A percentile compares a stretch with the other conserved stretches of the same genome.
These are phyloP conservation scores for Zaprionus africanus DNA, from an alignment of 1,140 invertebrate genomes.

Conservation along the genomic window DNA sequence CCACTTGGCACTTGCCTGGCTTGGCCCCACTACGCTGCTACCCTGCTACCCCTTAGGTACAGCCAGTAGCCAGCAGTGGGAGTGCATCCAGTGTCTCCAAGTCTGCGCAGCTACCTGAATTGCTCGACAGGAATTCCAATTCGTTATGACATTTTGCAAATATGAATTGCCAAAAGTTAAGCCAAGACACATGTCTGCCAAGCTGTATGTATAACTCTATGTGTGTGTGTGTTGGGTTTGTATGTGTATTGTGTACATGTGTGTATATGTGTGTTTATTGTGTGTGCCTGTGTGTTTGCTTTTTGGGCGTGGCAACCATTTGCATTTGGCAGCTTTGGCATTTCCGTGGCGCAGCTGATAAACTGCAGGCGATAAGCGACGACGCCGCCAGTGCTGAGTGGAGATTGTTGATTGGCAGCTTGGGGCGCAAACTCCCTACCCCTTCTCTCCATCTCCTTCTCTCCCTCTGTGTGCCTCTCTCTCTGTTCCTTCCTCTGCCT, in stretches of 20 bases:
- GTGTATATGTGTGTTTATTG: conserved; percentile 2
- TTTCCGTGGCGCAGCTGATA: conserved; percentile 68
- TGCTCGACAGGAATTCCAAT: conserved; percentile 58
- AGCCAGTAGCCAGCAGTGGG: not conserved
- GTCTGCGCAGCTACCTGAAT: conserved; percentile 31
- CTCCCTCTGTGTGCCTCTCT: not conserved
- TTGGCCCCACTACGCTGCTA: not conserved
- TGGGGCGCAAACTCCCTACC: not conserved
- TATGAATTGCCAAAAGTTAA: conserved; percentile 33
- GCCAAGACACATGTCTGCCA: not conserved
- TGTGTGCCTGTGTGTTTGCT: conserved; percentile 6
- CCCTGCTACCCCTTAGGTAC: too few species aligned
- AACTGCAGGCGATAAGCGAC: conserved; percentile 26
- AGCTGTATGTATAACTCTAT: not conserved
- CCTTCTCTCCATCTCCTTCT: not conserved
- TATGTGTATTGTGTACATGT: not conserved
- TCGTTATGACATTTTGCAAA: conserved; percentile 69
- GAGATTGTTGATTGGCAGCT: conserved; percentile 68
- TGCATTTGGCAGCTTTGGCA: conserved; percentile 58
- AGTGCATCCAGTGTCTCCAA: not conserved
- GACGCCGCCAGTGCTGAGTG: conserved; percentile 16
- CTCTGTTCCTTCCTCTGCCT: not conserved
- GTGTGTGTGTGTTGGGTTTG: conserved; percentile 10
- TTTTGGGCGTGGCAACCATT: conserved; percentile 56
- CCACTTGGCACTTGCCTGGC: conserved; percentile 65